Evolutionary conservation across 2,888 invertebrate genomes (phyloP).

Genomic region (Agonopterix subpropinquella): DNA sequence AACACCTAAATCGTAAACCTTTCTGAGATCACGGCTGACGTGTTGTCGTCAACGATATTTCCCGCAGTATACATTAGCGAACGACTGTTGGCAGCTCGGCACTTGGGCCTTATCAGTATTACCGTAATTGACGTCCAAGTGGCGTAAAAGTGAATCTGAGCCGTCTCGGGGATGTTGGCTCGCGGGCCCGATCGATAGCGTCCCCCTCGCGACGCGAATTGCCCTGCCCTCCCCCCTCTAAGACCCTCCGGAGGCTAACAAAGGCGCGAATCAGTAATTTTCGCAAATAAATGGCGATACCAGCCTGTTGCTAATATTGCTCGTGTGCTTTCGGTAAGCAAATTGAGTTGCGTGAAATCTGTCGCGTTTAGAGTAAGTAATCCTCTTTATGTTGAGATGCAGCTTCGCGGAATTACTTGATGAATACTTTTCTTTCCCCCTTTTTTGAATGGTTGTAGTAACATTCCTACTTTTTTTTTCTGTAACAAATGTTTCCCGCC

Average conservation of each 20-base stretch:
- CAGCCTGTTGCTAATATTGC: conserved; percentile 5
- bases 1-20: no score
- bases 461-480: no score
- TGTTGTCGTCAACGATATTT: background rate
- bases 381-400: background rate
- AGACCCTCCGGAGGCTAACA: background rate
- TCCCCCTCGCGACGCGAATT: conserved; percentile 10
- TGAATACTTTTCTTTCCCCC: no score
- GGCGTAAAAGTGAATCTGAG: conserved; percentile 50
- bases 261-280: conserved; percentile 7
- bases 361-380: conserved; percentile 4
- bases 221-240: background rate
- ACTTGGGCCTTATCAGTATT: conserved; percentile 29
- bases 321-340: conserved; percentile 1
- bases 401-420: no score
- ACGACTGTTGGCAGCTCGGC: conserved; percentile 17
- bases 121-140: conserved; percentile 44
- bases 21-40: no score
- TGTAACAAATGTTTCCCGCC: no score
- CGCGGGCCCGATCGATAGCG: conserved; percentile 37
- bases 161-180: conserved; percentile 31
- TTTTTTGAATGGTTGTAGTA: no score
- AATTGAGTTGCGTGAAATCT: conserved; percentile 4
- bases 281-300: conserved; percentile 6
- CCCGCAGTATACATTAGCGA: conserved; percentile 5